Conservation (phyloP, 2,888 invertebrate genomes). For the Drosophila peninsularis region DNA sequence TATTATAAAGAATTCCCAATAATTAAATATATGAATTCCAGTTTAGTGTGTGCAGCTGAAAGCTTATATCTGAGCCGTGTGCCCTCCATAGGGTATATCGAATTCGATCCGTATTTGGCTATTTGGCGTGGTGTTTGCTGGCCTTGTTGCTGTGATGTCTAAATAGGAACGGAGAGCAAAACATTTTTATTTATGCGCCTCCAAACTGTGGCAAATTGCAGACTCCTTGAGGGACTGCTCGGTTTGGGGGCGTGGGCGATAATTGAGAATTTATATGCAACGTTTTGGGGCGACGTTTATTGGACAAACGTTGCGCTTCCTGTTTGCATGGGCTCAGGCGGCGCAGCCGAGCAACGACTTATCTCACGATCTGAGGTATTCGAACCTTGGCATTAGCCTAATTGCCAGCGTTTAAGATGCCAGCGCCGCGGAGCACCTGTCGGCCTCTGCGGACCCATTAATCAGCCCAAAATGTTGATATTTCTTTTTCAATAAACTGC, state of each 20-base stretch:
- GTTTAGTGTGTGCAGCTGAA: too few species aligned
- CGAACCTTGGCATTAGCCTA: conserved; percentile 53
- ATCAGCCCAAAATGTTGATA: conserved; percentile 63
- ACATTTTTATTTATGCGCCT: conserved; percentile 58
- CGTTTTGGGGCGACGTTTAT: conserved; percentile 74
- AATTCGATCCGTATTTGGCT: background rate
- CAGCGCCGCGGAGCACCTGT: conserved; percentile 55
- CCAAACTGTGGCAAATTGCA: conserved; percentile 65
- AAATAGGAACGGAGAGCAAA: conserved; percentile 56
- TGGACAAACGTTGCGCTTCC: conserved; percentile 69
- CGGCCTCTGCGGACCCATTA: conserved; percentile 62
- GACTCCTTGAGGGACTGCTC: conserved; percentile 35
- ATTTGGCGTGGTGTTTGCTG: background rate
- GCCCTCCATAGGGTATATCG: conserved; percentile 12
- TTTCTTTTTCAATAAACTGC: conserved; percentile 73
- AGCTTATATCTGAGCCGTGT: background rate
- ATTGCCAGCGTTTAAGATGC: conserved; percentile 49
- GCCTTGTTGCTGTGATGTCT: conserved; percentile 62
- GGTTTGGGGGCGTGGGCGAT: conserved; percentile 70
- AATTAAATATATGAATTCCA: too few species aligned
- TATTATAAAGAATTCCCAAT: too few species aligned
- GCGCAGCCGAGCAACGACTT: background rate
- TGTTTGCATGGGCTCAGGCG: conserved; percentile 35
- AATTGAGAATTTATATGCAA: conserved; percentile 75
- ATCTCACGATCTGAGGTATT: conserved; percentile 31